phyloP scores from a whole-genome alignment of 2,113 vertebrate species.

The Cercopithecus mona region DNA sequence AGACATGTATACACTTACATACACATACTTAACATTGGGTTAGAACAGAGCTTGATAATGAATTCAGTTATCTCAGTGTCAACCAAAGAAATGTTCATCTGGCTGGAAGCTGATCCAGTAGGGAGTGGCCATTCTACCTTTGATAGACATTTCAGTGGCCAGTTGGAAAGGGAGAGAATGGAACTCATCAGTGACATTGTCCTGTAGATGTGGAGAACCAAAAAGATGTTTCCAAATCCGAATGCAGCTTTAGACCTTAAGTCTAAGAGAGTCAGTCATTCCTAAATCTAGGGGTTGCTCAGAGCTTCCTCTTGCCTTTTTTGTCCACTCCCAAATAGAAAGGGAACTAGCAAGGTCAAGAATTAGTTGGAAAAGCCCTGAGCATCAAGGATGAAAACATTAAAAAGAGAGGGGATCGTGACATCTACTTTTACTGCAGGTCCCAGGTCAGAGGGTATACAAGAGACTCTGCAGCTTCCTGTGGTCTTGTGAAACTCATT shows the following conservation, averaged over 20 bases:
- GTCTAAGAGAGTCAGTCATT: not conserved
- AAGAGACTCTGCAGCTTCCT: not conserved
- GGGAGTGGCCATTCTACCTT: not conserved
- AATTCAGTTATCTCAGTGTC: not conserved
- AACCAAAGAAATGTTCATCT: not conserved
- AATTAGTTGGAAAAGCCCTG: not conserved
- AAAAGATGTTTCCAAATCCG: not conserved
- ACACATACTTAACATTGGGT: not conserved
- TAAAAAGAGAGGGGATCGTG: not conserved
- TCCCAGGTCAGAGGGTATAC: not conserved
- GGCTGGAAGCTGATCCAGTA: not conserved
- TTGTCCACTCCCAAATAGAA: not conserved
- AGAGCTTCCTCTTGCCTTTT: not conserved
- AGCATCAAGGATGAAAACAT: not conserved
- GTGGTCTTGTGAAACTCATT: not conserved
- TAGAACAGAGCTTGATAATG: not conserved
- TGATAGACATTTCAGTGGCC: not conserved
- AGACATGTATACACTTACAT: rapidly evolving
- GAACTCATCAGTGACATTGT: not conserved
- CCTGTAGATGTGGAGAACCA: not conserved
- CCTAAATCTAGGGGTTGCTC: not conserved
- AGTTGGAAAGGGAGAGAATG: not conserved
- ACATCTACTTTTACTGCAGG: not conserved
- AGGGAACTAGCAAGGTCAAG: not conserved
- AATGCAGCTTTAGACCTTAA: not conserved